Evolutionary conservation across 2,888 invertebrate species (phyloP).

Genomic region (Nematopogon swammerdamellus): DNA sequence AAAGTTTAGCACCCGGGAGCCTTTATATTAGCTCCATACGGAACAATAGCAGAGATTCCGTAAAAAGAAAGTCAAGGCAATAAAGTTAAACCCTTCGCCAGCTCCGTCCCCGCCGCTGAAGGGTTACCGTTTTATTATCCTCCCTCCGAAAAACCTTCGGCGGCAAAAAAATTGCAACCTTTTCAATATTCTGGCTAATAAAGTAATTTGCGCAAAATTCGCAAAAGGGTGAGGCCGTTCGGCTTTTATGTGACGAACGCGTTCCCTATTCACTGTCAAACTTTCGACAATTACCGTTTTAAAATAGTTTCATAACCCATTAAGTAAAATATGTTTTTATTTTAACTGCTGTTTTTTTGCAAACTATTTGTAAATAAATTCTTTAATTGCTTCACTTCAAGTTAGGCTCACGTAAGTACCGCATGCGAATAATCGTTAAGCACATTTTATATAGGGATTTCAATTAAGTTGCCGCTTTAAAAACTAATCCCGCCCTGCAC

Average conservation of each 20-base stretch:
- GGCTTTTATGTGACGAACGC: conserved; percentile 36
- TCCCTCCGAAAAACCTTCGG: conserved; percentile 3
- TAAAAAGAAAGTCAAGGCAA: conserved; percentile 39
- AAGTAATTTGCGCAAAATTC: conserved; percentile 53
- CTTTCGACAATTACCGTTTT: conserved; percentile 23
- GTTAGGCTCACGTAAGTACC: too few species aligned
- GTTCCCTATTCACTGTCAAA: conserved; percentile 33
- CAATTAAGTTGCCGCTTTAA: too few species aligned
- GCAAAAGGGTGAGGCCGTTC: conserved; percentile 42
- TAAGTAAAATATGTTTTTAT: too few species aligned
- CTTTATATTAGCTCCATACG: too few species aligned
- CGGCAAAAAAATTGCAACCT: conserved; percentile 32
- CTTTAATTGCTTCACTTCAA: too few species aligned
- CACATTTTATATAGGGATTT: too few species aligned
- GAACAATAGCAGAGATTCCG: background rate
- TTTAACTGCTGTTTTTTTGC: too few species aligned
- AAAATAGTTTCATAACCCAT: conserved; percentile 30
- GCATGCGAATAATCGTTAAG: too few species aligned
- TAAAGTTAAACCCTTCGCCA: conserved; percentile 51
- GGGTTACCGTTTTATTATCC: conserved; percentile 32
- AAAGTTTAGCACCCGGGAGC: too few species aligned
- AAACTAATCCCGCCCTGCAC: too few species aligned
- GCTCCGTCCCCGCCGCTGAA: conserved; percentile 29
- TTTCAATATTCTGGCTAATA: conserved; percentile 36
- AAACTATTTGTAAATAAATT: too few species aligned